phyloP scores from a whole-genome alignment of 1,140 invertebrate genomes.

The Leptinotarsa texana region DNA sequence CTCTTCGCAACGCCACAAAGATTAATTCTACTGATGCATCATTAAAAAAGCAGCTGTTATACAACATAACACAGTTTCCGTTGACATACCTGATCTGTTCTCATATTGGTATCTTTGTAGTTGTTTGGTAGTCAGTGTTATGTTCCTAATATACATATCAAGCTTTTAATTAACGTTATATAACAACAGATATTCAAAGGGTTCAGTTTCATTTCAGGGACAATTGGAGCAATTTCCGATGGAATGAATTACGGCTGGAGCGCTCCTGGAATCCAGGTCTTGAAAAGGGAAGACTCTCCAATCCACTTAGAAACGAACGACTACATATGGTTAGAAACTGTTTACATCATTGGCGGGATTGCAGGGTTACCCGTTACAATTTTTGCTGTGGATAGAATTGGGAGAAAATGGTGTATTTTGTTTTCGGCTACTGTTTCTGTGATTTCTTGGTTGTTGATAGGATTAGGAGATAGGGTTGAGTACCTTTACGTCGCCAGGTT shows the following conservation, averaged over 20 bases:
- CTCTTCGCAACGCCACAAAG: too few relatives aligned
- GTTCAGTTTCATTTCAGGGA: constrained; percentile 41
- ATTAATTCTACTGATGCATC: too few relatives aligned
- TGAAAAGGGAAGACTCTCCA: constrained; percentile 52
- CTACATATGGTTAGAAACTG: constrained; percentile 63
- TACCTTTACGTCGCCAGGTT: constrained; percentile 59
- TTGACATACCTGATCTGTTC: too few relatives aligned
- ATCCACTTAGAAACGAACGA: constrained; percentile 47
- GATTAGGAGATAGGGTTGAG: constrained; percentile 54
- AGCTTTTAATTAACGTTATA: too few relatives aligned
- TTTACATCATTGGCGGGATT: constrained; percentile 66
- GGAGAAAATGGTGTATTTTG: constrained; percentile 66
- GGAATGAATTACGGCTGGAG: constrained; percentile 63
- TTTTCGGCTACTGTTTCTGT: constrained; percentile 63
- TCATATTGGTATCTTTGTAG: too few relatives aligned
- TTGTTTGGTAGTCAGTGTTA: too few relatives aligned
- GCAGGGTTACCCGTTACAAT: constrained; percentile 62
- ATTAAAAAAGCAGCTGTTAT: too few relatives aligned
- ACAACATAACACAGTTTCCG: too few relatives aligned
- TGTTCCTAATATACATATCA: too few relatives aligned
- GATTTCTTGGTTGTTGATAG: constrained; percentile 66
- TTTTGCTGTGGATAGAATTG: constrained; percentile 63
- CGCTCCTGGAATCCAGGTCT: constrained; percentile 62
- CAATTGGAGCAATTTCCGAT: constrained; percentile 49
- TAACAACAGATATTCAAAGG: too few relatives aligned